Evolutionary conservation across 2,888 invertebrate species (phyloP).

Genomic region (Empis stercorea): DNA sequence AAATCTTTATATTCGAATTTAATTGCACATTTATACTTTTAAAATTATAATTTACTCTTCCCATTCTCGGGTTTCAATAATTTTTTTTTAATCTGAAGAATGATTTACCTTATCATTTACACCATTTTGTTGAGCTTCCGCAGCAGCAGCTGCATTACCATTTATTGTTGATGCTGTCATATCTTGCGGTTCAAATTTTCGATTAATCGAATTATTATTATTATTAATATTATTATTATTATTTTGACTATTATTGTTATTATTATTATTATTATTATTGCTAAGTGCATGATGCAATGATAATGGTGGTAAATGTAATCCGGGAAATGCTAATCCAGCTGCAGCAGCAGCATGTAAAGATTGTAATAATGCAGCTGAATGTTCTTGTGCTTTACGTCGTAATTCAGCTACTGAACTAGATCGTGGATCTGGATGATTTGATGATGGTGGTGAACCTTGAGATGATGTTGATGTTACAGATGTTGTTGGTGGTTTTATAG

Average conservation of each 20-base stretch:
- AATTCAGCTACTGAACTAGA: constrained; percentile 84
- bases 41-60: too few relatives aligned
- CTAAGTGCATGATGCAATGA: constrained; percentile 33
- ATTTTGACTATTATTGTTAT: constrained; percentile 16
- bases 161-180: constrained; percentile 35
- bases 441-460: constrained; percentile 28
- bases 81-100: neutral
- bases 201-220: constrained; percentile 4
- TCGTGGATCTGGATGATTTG: constrained; percentile 47
- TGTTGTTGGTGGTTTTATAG: constrained; percentile 45
- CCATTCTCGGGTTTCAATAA: neutral
- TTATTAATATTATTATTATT: constrained; percentile 27
- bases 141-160: constrained; percentile 20
- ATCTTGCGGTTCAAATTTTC: constrained; percentile 28
- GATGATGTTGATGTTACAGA: constrained; percentile 28
- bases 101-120: constrained; percentile 7
- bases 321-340: constrained; percentile 36
- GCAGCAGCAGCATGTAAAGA: constrained; percentile 49
- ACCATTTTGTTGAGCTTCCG: constrained; percentile 16
- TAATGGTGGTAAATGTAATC: constrained; percentile 37
- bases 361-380: constrained; percentile 76
- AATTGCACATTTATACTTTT: neutral
- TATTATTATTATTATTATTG: constrained; percentile 17
- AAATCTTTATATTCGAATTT: neutral
- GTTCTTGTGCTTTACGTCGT: constrained; percentile 85